Base-by-base conservation (phyloP, 2,888 invertebrate genomes). In the Yponomeuta sedellus region DNA sequence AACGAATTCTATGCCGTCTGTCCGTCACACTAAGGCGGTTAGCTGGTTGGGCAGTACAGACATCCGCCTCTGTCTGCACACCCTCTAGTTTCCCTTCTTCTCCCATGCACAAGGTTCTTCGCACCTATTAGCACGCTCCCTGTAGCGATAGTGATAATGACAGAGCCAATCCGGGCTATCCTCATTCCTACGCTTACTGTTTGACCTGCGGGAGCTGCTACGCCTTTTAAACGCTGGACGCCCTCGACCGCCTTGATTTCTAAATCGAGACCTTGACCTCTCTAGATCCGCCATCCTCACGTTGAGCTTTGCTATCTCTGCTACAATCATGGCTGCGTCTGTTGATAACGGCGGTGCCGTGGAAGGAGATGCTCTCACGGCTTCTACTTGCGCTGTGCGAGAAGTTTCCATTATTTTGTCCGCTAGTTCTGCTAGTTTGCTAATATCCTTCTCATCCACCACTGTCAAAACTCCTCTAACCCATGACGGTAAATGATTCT, bases 11-110 rank as follows among this genome's bases (percentile, higher is more conserved):
- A 34, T 25, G 62, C n/a, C 44, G 28, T 5, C 34, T 16, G 64
- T 69, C 65, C n/a, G n/a, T 66, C n/a, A 66, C 57, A 8, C 25
- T 25, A 61, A 65, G 67, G 66, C 68, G 68, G 64, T 61, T 56
- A 52, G 39, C 59, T 3, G 25, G 10, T 12, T 11, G 19, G 20
- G 16, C 19, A 44, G 61, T 22, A 40, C 65, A 56, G 58, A n/a
- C 39, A 19, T 65, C 65, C 67, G 65, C 67, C 65, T 20, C 52
- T 57, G 58, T 16, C 52, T 61, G 66, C 62, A 58, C 59, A n/a
- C 40, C 44, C 12, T 22, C 25, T 64, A 61, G 66, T 61, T 68
- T 64, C 22, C 66, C 63, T 62, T 25, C 16, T 28, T 28, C 19
- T 66, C 57, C 63, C 52, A 64, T 20, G 22, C 40, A 39, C 52